A percentile compares a stretch with the other conserved stretches of the same genome.
phyloP scores from a whole-genome alignment of 2,113 vertebrate genomes.

The human region DNA sequence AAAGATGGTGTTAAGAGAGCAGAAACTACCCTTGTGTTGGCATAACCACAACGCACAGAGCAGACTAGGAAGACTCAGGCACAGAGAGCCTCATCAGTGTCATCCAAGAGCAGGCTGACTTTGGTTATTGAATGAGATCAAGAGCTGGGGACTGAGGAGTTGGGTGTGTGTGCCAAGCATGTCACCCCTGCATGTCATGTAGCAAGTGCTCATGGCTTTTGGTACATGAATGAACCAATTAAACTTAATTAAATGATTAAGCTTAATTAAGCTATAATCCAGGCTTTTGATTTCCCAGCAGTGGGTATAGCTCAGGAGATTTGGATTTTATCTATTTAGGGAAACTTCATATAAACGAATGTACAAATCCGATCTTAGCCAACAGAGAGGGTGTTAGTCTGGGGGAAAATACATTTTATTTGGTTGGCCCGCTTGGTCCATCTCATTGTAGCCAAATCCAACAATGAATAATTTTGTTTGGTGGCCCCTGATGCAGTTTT shows the following conservation, averaged over 20 bases:
- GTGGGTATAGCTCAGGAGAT: conserved; percentile 9
- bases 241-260: conserved; percentile 45
- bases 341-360: neutral
- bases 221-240: conserved; percentile 20
- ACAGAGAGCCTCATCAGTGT: neutral
- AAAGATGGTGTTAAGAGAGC: neutral
- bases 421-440: neutral
- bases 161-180: neutral
- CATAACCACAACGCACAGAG: neutral
- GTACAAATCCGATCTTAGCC: neutral
- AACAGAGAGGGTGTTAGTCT: neutral
- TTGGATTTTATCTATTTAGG: neutral
- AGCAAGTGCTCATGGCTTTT: neutral
- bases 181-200: neutral
- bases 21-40: neutral
- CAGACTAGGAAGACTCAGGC: neutral
- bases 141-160: neutral
- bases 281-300: conserved; percentile 16
- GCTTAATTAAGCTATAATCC: conserved; percentile 56
- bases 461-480: neutral
- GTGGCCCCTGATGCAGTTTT: neutral
- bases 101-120: neutral
- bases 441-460: neutral
- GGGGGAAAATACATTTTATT: neutral
- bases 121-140: neutral